Conservation (phyloP, 2,113 vertebrate species). For the Melanocharis versteri region DNA sequence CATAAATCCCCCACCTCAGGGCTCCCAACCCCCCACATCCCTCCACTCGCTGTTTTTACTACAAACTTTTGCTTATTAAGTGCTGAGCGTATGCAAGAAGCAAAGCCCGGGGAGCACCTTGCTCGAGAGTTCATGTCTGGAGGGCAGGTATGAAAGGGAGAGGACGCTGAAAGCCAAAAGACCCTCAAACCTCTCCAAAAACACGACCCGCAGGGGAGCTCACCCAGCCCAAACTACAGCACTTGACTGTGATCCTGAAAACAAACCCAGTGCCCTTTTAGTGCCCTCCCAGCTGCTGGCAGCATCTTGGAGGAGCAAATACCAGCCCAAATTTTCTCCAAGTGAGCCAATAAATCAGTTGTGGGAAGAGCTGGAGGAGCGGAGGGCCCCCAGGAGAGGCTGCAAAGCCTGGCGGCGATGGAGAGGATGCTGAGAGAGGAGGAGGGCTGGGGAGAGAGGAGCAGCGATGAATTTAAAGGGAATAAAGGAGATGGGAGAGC, state of each 20-base stretch:
- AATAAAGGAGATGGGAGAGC: background rate
- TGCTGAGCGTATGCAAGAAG: background rate
- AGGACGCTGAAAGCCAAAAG: background rate
- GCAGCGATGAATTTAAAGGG: background rate
- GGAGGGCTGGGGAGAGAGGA: background rate
- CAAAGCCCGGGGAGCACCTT: background rate
- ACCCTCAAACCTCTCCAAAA: background rate
- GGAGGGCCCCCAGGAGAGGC: background rate
- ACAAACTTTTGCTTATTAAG: background rate
- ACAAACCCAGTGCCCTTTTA: background rate
- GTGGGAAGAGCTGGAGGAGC: background rate
- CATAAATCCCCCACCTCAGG: conserved; percentile 13
- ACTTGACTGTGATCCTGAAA: background rate
- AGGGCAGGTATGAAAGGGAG: background rate
- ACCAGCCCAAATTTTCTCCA: background rate
- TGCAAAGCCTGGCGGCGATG: background rate
- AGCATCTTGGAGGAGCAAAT: background rate
- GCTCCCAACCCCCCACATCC: background rate
- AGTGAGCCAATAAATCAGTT: conserved; percentile 29
- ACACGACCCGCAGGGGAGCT: background rate
- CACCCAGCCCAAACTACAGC: background rate
- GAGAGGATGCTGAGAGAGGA: background rate
- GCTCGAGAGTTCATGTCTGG: background rate
- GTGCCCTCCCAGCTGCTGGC: background rate
- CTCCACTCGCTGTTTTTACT: background rate